Conservation (phyloP, 2,888 invertebrate genomes). For the Standfussiana lucernea region DNA sequence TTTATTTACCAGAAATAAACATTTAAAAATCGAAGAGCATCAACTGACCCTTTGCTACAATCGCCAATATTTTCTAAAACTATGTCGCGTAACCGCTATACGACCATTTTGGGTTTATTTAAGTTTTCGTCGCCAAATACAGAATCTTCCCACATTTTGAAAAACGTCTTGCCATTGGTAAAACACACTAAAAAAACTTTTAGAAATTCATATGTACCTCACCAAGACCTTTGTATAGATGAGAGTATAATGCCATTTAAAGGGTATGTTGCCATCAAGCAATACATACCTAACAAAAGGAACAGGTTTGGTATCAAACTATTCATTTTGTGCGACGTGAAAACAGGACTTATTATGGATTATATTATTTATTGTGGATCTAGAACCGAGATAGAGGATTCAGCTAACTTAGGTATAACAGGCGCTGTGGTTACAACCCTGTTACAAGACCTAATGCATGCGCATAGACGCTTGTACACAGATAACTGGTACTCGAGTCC, state of each 20-base stretch:
- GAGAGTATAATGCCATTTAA: constrained; percentile 6
- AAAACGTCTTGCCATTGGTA: too few species aligned
- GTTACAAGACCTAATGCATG: not conserved
- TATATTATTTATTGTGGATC: constrained; percentile 5
- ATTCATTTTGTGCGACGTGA: constrained; percentile 6
- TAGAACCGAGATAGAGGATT: not conserved
- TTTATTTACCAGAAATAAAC: constrained; percentile 3
- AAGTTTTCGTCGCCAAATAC: not conserved
- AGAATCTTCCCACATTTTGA: too few species aligned
- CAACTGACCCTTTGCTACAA: not conserved
- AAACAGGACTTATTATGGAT: constrained; percentile 6
- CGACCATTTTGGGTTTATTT: too few species aligned
- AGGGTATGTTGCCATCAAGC: not conserved
- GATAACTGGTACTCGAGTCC: constrained; percentile 2
- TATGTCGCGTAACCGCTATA: not conserved
- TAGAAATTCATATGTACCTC: too few species aligned
- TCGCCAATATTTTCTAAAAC: not conserved
- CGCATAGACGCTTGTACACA: constrained; percentile 6
- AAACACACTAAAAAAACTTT: not conserved
- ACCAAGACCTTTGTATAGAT: not conserved
- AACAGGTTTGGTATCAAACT: constrained; percentile 2
- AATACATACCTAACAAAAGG: constrained; percentile 2
- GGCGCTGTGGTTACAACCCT: constrained; percentile 9
- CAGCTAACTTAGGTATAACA: not conserved
- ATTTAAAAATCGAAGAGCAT: not conserved